phyloP scores from a whole-genome alignment of 2,113 vertebrate species.

The Mustelus asterias region DNA sequence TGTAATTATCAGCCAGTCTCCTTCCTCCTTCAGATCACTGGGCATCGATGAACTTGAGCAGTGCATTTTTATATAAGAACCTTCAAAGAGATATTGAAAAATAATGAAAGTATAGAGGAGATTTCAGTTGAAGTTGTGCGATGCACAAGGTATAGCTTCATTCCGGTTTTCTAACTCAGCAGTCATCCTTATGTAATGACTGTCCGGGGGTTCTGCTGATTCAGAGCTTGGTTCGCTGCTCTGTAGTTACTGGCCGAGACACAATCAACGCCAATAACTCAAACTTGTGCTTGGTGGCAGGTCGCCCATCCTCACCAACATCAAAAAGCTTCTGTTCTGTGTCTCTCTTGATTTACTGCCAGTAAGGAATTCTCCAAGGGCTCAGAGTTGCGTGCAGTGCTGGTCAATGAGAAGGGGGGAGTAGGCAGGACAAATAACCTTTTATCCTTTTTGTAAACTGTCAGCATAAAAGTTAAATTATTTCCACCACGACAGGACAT shows the following conservation, averaged over 20 bases:
- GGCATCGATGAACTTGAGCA: not conserved
- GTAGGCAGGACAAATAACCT: not conserved
- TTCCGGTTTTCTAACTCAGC: not conserved
- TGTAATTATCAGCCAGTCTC: conserved; percentile 18
- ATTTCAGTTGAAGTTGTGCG: not conserved
- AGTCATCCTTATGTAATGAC: not conserved
- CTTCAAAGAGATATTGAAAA: not conserved
- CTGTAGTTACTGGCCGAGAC: not conserved
- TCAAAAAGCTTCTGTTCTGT: not conserved
- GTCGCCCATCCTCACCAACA: not conserved
- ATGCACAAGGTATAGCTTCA: not conserved
- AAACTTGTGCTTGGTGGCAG: not conserved
- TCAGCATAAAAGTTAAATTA: not conserved
- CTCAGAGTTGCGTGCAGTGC: not conserved
- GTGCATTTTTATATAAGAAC: not conserved
- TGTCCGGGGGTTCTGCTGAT: not conserved
- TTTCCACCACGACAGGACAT: not conserved
- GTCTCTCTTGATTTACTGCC: not conserved
- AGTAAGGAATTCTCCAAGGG: not conserved
- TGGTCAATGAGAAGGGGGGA: not conserved
- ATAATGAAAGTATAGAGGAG: not conserved
- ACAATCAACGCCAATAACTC: not conserved
- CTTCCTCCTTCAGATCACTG: not conserved
- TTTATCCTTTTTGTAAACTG: not conserved
- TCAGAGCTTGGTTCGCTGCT: not conserved